These are phyloP conservation scores for Rattus rattus DNA, from an alignment of 2,113 vertebrate genomes.

Conservation along the genomic window DNA sequence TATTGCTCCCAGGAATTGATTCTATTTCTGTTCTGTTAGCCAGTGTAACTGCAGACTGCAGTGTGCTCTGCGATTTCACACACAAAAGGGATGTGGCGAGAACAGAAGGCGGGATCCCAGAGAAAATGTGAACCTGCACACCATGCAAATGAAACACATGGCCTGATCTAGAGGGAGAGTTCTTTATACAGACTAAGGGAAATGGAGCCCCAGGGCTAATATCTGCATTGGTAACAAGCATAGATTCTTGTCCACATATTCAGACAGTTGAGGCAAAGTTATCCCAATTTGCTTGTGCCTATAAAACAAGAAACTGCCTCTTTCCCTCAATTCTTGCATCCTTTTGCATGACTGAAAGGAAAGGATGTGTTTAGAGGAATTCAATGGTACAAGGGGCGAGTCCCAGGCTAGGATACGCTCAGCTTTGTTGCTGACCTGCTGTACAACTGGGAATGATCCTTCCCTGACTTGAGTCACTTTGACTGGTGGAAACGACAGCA, in stretches of 20 bases:
- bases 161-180: background rate
- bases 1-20: slow-evolving; percentile 74
- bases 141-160: background rate
- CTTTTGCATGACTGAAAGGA: background rate
- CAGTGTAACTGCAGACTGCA: background rate
- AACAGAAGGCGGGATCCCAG: slow-evolving; percentile 55
- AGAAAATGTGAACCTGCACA: background rate
- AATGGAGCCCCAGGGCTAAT: background rate
- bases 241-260: background rate
- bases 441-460: fast-evolving
- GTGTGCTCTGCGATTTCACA: background rate
- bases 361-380: background rate
- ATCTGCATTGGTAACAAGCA: background rate
- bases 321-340: background rate
- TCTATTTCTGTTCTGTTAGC: slow-evolving; percentile 73
- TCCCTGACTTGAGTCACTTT: background rate
- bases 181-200: slow-evolving; percentile 23
- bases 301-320: background rate
- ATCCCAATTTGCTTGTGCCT: background rate
- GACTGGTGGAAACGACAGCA: fast-evolving
- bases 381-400: fast-evolving
- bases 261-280: background rate
- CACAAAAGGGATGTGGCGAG: slow-evolving; percentile 29
- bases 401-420: background rate
- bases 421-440: background rate